These are phyloP conservation scores for Pygoscelis antarcticus DNA, from an alignment of 2,113 vertebrate genomes.

Conservation along the genomic window DNA sequence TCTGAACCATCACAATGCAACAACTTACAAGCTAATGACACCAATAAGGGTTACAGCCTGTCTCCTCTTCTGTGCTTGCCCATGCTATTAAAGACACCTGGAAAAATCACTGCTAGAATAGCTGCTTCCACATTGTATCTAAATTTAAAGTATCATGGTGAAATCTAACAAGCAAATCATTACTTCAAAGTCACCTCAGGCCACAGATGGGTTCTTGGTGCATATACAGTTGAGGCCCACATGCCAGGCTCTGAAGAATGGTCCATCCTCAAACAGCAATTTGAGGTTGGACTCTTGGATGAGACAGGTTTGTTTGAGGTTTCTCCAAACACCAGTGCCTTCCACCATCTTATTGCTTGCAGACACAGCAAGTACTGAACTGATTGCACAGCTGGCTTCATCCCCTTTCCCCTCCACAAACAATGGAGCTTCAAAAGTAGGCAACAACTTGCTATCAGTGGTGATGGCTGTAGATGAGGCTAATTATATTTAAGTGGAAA, in stretches of 20 bases:
- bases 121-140: not conserved
- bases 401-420: not conserved
- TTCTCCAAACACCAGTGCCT: not conserved
- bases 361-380: not conserved
- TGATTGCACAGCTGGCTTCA: not conserved
- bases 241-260: not conserved
- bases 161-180: not conserved
- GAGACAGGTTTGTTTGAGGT: not conserved
- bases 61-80: not conserved
- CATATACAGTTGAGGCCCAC: not conserved
- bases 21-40: not conserved
- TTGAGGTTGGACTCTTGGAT: not conserved
- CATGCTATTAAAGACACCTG: not conserved
- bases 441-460: not conserved
- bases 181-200: not conserved
- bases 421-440: fast-evolving
- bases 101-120: not conserved
- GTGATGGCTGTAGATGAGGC: not conserved
- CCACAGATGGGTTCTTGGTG: not conserved
- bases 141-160: not conserved
- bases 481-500: not conserved
- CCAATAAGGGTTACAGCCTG: not conserved
- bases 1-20: not conserved
- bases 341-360: not conserved
- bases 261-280: not conserved